A percentile compares a stretch with the other conserved stretches of the same genome.
Conservation (phyloP, 2,888 invertebrate species). For the Cyrtodaria siliqua region DNA sequence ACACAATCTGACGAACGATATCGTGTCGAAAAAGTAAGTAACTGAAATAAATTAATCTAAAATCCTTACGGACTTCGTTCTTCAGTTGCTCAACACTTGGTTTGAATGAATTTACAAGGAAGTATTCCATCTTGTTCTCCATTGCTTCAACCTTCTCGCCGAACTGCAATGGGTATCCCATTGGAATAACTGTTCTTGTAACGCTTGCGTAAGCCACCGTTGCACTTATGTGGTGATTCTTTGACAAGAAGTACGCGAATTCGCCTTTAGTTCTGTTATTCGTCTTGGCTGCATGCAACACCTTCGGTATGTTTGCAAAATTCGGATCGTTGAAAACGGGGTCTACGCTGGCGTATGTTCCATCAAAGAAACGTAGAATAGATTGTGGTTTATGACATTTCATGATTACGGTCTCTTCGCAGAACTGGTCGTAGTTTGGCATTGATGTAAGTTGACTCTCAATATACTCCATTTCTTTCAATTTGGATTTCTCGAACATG, state of each 20-base stretch:
- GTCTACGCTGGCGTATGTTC: slow-evolving; percentile 63
- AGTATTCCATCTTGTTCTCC: slow-evolving; percentile 55
- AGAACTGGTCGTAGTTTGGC: slow-evolving; percentile 54
- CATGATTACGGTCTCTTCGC: slow-evolving; percentile 38
- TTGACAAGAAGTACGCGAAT: slow-evolving; percentile 67
- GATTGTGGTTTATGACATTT: slow-evolving; percentile 49
- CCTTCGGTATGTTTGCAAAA: slow-evolving; percentile 66
- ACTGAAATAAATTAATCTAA: slow-evolving; percentile 69
- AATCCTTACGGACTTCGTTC: slow-evolving; percentile 5
- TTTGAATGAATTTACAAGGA: slow-evolving; percentile 55
- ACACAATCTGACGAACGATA: slow-evolving; percentile 62
- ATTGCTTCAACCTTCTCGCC: slow-evolving; percentile 45
- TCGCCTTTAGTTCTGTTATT: slow-evolving; percentile 57
- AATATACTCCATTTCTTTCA: slow-evolving; percentile 67
- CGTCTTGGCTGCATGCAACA: slow-evolving; percentile 65
- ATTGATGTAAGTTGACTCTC: slow-evolving; percentile 63
- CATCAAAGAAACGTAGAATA: slow-evolving; percentile 74
- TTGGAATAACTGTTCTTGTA: slow-evolving; percentile 62
- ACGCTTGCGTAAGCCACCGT: slow-evolving; percentile 39
- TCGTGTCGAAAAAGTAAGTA: slow-evolving; percentile 64
- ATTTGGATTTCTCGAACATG: slow-evolving; percentile 71
- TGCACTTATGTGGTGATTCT: slow-evolving; percentile 47
- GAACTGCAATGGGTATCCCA: slow-evolving; percentile 66
- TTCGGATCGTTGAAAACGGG: slow-evolving; percentile 71
- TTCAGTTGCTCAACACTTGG: slow-evolving; percentile 43